Conservation (phyloP, 2,113 vertebrate genomes). For the Harpagus bidentatus region DNA sequence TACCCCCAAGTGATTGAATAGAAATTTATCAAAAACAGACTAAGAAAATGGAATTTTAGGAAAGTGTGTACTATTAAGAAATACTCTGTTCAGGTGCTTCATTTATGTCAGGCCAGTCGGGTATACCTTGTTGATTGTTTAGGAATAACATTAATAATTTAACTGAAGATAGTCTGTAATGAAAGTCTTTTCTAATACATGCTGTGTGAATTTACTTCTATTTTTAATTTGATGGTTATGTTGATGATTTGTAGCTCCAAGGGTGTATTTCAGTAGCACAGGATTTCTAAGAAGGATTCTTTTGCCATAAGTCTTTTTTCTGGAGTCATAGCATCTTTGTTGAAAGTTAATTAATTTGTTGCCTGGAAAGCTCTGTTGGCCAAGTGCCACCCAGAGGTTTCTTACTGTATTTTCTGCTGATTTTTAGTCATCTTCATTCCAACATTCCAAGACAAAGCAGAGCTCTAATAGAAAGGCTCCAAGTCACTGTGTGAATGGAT, state of each 20-base stretch:
- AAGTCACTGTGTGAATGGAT: neutral
- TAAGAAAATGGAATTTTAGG: neutral
- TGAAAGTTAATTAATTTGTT: neutral
- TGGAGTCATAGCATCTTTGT: neutral
- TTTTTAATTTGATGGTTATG: neutral
- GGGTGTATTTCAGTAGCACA: fast-evolving
- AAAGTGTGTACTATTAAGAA: neutral
- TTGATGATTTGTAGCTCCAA: neutral
- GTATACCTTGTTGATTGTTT: neutral
- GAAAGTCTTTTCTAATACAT: neutral
- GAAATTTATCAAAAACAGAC: neutral
- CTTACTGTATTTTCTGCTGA: neutral
- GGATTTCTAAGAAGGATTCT: neutral
- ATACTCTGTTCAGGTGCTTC: neutral
- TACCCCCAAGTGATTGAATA: neutral
- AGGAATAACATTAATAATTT: neutral
- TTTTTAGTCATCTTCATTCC: neutral
- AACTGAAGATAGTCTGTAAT: neutral
- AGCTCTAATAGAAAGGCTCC: neutral
- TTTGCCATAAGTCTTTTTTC: neutral
- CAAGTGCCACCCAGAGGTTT: neutral
- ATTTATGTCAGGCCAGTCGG: neutral
- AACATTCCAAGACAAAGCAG: neutral
- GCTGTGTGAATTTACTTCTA: neutral
- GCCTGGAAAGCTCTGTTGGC: neutral